A percentile compares a stretch with the other conserved stretches of the same genome.
These are phyloP conservation scores for Sebastes nivosus DNA, from an alignment of 2,797 vertebrate species.

Conservation along the genomic window DNA sequence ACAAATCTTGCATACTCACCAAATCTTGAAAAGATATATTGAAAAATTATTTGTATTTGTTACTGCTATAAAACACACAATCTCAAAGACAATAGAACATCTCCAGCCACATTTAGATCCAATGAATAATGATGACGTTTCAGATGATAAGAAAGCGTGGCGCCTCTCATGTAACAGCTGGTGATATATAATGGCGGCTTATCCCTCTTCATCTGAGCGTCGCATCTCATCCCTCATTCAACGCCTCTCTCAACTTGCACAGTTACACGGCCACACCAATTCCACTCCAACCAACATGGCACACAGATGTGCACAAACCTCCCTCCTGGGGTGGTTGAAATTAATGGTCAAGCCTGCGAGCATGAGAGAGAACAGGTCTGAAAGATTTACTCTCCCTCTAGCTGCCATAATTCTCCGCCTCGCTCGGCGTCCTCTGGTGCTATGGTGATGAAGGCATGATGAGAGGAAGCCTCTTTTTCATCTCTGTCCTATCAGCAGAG, in stretches of 20 bases:
- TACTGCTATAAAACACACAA: neutral
- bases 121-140: constrained; percentile 1
- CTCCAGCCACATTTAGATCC: neutral
- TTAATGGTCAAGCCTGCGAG: constrained; percentile 57
- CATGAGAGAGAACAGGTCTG: constrained; percentile 33
- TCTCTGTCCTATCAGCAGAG: constrained; percentile 60
- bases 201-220: constrained; percentile 22
- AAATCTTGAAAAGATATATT: neutral
- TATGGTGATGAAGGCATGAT: constrained; percentile 67
- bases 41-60: neutral
- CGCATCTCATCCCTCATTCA: constrained; percentile 26
- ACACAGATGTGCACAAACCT: constrained; percentile 44
- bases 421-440: constrained; percentile 48
- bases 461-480: constrained; percentile 67
- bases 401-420: constrained; percentile 56
- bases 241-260: neutral
- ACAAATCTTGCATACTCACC: neutral
- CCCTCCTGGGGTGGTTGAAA: constrained; percentile 53
- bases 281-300: constrained; percentile 5
- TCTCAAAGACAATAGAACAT: neutral
- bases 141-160: neutral
- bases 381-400: constrained; percentile 60
- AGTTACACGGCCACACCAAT: constrained; percentile 7
- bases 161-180: constrained; percentile 16
- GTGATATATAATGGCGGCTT: constrained; percentile 17